Evolutionary conservation across 35 echinoderm and acorn worm genomes (phyloP).

Genomic region (Lytechinus variegatus): DNA sequence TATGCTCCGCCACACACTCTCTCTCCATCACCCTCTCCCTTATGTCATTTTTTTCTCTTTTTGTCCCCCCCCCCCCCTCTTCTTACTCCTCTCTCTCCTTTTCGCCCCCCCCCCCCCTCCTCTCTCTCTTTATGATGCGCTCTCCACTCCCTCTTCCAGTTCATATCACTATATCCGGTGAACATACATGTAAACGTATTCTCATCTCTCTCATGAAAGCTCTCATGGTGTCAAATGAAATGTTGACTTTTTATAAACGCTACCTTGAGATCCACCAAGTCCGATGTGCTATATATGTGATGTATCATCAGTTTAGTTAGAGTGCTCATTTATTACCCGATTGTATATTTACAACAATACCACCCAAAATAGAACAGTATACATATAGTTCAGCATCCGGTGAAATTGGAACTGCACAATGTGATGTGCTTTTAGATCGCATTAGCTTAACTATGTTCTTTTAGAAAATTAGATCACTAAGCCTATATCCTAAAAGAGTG

Average conservation of each 20-base stretch:
- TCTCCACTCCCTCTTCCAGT: neutral
- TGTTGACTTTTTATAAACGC: neutral
- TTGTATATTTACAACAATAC: neutral
- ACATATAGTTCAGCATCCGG: neutral
- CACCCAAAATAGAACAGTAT: neutral
- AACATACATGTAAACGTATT: neutral
- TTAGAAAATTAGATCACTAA: neutral
- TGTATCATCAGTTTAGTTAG: conserved; percentile 12
- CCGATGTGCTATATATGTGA: neutral
- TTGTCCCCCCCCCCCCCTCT: neutral
- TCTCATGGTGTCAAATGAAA: neutral
- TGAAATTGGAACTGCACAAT: neutral
- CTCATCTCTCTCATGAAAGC: neutral
- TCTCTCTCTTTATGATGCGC: neutral
- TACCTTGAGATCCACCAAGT: neutral
- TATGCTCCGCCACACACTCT: too few relatives aligned
- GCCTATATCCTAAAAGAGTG: too few relatives aligned
- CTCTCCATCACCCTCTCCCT: neutral
- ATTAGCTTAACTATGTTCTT: neutral
- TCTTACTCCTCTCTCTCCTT: neutral
- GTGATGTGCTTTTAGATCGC: neutral
- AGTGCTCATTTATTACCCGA: conserved; percentile 3
- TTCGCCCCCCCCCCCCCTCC: neutral
- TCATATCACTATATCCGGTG: neutral
- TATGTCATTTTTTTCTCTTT: too few relatives aligned